phyloP scores from a whole-genome alignment of 1,140 invertebrate genomes.

The Episyrphus balteatus region DNA sequence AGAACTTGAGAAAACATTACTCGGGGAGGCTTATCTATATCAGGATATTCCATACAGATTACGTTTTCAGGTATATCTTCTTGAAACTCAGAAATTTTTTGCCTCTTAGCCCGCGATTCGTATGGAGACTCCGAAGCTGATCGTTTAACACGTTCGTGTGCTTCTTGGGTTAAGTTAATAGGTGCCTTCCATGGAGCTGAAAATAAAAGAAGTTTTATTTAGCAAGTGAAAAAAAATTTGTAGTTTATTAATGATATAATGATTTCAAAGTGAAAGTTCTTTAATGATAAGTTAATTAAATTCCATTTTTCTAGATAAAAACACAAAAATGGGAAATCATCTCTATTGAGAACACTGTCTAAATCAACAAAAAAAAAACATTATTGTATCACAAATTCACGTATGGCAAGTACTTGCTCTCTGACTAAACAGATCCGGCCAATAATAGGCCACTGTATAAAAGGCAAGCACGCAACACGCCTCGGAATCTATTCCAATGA shows the following conservation, averaged over 20 bases:
- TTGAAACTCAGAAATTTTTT: slow-evolving; percentile 33
- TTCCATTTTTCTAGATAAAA: too few species aligned
- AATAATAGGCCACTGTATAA: too few species aligned
- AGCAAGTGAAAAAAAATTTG: background rate
- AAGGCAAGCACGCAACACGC: too few species aligned
- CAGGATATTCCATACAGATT: slow-evolving; percentile 30
- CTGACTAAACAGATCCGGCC: too few species aligned
- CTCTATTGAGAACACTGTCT: too few species aligned
- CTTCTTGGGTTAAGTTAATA: slow-evolving; percentile 78
- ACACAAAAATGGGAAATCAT: too few species aligned
- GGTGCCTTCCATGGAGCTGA: slow-evolving; percentile 83
- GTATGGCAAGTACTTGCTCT: too few species aligned
- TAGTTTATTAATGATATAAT: background rate
- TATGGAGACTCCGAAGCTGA: slow-evolving; percentile 39
- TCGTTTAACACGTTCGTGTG: slow-evolving; percentile 66
- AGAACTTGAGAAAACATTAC: slow-evolving; percentile 45
- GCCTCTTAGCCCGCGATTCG: slow-evolving; percentile 44
- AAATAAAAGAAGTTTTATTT: background rate
- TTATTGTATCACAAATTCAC: too few species aligned
- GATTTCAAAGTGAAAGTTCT: too few species aligned
- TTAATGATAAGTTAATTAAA: too few species aligned
- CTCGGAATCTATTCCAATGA: too few species aligned
- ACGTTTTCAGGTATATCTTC: slow-evolving; percentile 30
- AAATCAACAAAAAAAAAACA: too few species aligned
- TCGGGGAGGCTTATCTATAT: slow-evolving; percentile 43